These are phyloP conservation scores for Schizopygopsis pylzovi DNA, from an alignment of 2,797 vertebrate species.

Conservation along the genomic window DNA sequence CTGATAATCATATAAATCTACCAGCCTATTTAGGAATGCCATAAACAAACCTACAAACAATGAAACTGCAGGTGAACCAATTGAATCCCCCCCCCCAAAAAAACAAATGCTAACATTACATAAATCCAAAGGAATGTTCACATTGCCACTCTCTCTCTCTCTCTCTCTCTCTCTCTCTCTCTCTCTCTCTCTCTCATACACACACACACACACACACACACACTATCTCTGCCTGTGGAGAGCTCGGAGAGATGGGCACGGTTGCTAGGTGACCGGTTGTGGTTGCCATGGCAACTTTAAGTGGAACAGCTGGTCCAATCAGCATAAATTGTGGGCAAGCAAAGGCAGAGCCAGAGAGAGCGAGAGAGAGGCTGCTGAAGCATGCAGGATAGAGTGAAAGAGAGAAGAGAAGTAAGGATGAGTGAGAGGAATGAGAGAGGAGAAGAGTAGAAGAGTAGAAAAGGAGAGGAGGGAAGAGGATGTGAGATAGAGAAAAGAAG, in stretches of 20 bases:
- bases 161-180: constrained; percentile 70
- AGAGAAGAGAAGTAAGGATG: constrained; percentile 29
- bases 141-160: constrained; percentile 66
- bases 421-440: constrained; percentile 37
- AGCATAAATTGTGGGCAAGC: constrained; percentile 86
- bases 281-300: constrained; percentile 98
- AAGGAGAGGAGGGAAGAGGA: constrained; percentile 26
- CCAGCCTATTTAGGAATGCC: neutral
- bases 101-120: constrained; percentile 49
- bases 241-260: constrained; percentile 85
- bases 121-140: constrained; percentile 82
- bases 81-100: neutral
- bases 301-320: constrained; percentile 96
- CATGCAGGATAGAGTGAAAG: constrained; percentile 73
- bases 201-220: constrained; percentile 45
- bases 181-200: constrained; percentile 58
- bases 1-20: neutral
- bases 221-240: constrained; percentile 85
- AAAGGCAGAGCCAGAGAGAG: constrained; percentile 86
- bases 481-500: constrained; percentile 35
- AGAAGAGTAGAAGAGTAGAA: constrained; percentile 45
- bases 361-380: constrained; percentile 74
- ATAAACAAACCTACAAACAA: neutral
- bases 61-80: constrained; percentile 4
- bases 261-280: constrained; percentile 96